Percentiles rank a stretch among this genome's conserved stretches.
Evolutionary conservation across 2,888 invertebrate genomes (phyloP).

Genomic region (Melanargia galathea): DNA sequence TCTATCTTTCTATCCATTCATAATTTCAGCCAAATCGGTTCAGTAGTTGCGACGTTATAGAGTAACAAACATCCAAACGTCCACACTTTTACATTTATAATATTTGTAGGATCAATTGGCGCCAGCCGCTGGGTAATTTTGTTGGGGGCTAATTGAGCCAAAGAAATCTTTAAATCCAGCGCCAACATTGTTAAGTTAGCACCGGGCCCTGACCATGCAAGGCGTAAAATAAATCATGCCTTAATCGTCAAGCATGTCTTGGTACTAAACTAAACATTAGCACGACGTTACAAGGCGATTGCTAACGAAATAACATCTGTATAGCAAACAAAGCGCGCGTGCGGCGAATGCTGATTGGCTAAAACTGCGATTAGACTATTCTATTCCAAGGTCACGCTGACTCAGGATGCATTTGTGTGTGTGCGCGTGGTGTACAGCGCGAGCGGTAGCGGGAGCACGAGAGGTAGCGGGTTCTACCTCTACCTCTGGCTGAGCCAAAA

Average conservation of each 20-base stretch:
- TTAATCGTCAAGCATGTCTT: not conserved
- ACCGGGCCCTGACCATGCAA: not conserved
- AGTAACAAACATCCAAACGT: too few species aligned
- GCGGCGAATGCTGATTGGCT: constrained; percentile 75
- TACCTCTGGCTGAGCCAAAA: too few species aligned
- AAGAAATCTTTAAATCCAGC: too few species aligned
- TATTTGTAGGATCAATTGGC: too few species aligned
- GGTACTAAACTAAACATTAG: not conserved
- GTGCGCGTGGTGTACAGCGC: constrained; percentile 44
- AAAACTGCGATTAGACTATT: constrained; percentile 75
- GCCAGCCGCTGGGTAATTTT: too few species aligned
- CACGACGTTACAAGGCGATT: constrained; percentile 18
- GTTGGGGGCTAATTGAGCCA: too few species aligned
- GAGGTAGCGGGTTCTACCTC: constrained; percentile 14
- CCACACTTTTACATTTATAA: too few species aligned
- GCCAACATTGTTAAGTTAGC: too few species aligned
- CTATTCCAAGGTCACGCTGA: constrained; percentile 74
- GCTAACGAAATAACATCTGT: constrained; percentile 39
- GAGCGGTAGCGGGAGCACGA: constrained; percentile 46
- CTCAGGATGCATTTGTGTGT: constrained; percentile 68
- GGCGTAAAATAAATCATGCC: not conserved
- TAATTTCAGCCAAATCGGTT: too few species aligned
- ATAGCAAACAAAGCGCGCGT: constrained; percentile 63
- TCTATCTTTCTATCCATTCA: too few species aligned
- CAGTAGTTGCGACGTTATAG: too few species aligned